phyloP scores from a whole-genome alignment of 2,888 invertebrate species.

The Patella depressa region DNA sequence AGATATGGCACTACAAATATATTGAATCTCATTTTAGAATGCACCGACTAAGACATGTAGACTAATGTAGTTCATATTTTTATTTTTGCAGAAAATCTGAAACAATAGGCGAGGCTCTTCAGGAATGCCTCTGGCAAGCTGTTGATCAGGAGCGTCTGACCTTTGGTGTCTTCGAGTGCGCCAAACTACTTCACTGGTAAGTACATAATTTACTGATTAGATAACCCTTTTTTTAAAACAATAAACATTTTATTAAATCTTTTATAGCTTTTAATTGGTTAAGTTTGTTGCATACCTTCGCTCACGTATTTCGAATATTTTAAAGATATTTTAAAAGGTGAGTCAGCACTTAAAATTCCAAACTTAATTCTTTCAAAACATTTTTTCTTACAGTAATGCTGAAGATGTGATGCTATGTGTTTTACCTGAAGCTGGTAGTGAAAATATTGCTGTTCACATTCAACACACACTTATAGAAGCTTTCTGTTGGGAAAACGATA shows the following conservation, averaged over 20 bases:
- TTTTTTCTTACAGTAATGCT: slow-evolving; percentile 31
- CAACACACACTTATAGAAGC: slow-evolving; percentile 65
- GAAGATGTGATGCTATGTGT: slow-evolving; percentile 63
- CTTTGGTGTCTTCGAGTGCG: slow-evolving; percentile 61
- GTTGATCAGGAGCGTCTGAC: slow-evolving; percentile 41
- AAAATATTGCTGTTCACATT: slow-evolving; percentile 59
- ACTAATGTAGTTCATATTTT: neutral
- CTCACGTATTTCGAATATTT: too few relatives aligned
- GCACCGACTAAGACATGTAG: too few relatives aligned
- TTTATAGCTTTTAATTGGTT: too few relatives aligned
- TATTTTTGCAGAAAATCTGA: neutral
- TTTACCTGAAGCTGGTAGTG: slow-evolving; percentile 50
- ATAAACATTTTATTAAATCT: too few relatives aligned
- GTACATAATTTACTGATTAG: slow-evolving; percentile 7
- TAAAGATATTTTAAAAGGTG: too few relatives aligned
- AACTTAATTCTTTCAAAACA: neutral
- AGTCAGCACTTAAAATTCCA: neutral
- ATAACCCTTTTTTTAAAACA: too few relatives aligned
- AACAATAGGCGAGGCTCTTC: neutral
- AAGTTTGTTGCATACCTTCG: too few relatives aligned
- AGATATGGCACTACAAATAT: too few relatives aligned
- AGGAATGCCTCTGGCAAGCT: slow-evolving; percentile 23
- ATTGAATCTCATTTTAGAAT: too few relatives aligned
- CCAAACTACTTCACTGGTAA: slow-evolving; percentile 54
- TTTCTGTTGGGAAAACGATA: slow-evolving; percentile 64